These are phyloP conservation scores for Sebastes itinus DNA, from an alignment of 2,797 vertebrate genomes.

Conservation along the genomic window DNA sequence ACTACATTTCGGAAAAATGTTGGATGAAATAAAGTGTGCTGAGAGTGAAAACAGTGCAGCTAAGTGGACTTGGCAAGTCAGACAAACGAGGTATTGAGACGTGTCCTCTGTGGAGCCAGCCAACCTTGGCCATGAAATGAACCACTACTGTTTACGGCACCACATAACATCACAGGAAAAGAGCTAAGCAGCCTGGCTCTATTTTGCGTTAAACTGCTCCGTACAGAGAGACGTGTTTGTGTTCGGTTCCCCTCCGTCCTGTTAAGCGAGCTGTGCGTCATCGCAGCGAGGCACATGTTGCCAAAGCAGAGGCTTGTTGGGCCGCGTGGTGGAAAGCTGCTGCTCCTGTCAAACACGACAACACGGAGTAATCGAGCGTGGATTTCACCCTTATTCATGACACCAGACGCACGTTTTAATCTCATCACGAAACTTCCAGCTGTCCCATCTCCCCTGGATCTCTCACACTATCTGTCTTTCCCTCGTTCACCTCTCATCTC, in stretches of 20 bases:
- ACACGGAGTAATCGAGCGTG: conserved; percentile 42
- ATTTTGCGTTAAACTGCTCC: conserved; percentile 47
- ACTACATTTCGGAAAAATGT: not conserved
- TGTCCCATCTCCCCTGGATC: conserved; percentile 25
- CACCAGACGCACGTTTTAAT: conserved; percentile 53
- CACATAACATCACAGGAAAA: conserved; percentile 35
- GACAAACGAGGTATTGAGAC: conserved; percentile 39
- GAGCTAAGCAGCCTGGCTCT: conserved; percentile 40
- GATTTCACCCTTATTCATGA: conserved; percentile 52
- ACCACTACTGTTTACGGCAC: conserved; percentile 59
- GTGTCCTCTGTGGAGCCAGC: conserved; percentile 38
- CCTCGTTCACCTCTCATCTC: conserved; percentile 33
- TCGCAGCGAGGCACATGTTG: conserved; percentile 54
- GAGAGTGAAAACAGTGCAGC: conserved; percentile 6
- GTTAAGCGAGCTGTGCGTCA: conserved; percentile 58
- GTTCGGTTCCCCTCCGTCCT: conserved; percentile 31
- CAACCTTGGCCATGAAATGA: conserved; percentile 59
- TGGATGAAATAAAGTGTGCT: conserved; percentile 4
- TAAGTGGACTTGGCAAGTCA: conserved; percentile 19
- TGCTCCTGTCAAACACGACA: conserved; percentile 40
- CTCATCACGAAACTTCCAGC: conserved; percentile 53
- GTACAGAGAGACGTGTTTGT: conserved; percentile 31
- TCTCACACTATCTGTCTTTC: conserved; percentile 20
- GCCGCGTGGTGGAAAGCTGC: conserved; percentile 38
- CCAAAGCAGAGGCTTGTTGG: conserved; percentile 70